A percentile compares a stretch with the other conserved stretches of the same genome.
Evolutionary conservation across 2,888 invertebrate genomes (phyloP).

Genomic region (Corbicula japonica): DNA sequence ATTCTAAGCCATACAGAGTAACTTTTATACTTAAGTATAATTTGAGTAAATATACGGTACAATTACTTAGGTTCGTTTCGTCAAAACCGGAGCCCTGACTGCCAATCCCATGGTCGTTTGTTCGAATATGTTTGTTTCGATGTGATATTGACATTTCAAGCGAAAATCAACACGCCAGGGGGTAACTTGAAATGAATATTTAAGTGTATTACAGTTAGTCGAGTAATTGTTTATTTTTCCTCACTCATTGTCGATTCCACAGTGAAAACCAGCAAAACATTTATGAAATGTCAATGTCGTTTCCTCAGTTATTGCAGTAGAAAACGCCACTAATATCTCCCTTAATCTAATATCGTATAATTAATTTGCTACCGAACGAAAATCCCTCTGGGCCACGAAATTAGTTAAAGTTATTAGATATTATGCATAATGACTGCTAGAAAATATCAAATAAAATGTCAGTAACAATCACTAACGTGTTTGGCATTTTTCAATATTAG

Average conservation of each 20-base stretch:
- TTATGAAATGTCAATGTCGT: slow-evolving; percentile 51
- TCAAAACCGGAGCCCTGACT: too few species aligned
- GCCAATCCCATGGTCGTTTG: too few species aligned
- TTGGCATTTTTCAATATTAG: slow-evolving; percentile 14
- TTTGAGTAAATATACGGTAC: too few species aligned
- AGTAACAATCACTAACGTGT: slow-evolving; percentile 10
- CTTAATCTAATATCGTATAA: slow-evolving; percentile 65
- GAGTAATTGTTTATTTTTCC: slow-evolving; percentile 31
- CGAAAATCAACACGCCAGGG: too few species aligned
- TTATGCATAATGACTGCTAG: slow-evolving; percentile 51
- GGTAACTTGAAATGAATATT: slow-evolving; percentile 19
- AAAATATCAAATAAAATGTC: slow-evolving; percentile 40
- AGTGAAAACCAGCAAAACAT: slow-evolving; percentile 13
- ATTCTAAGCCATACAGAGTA: too few species aligned
- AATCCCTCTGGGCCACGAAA: slow-evolving; percentile 48
- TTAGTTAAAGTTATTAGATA: slow-evolving; percentile 66
- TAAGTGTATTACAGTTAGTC: slow-evolving; percentile 3
- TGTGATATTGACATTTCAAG: too few species aligned
- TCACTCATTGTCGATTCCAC: slow-evolving; percentile 13
- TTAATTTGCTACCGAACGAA: slow-evolving; percentile 42
- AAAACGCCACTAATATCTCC: slow-evolving; percentile 58
- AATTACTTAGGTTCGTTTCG: too few species aligned
- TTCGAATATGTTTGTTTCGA: too few species aligned
- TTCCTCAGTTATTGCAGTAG: slow-evolving; percentile 14
- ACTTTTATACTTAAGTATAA: too few species aligned